phyloP scores from a whole-genome alignment of 1,140 invertebrate species.

The Adelges cooleyi region DNA sequence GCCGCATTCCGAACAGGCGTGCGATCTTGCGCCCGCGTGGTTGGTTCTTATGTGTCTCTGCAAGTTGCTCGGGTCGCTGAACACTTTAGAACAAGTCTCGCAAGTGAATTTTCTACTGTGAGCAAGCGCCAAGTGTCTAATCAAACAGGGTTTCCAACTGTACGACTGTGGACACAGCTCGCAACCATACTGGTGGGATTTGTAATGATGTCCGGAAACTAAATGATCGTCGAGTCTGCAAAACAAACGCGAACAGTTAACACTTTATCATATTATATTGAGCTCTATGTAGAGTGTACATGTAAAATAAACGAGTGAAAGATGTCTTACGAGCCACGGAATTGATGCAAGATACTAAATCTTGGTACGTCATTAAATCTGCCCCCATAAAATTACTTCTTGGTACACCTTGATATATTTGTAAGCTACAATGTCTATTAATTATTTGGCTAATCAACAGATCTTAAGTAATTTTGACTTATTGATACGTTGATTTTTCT shows the following conservation, averaged over 20 bases:
- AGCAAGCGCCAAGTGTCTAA: constrained; percentile 66
- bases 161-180: constrained; percentile 73
- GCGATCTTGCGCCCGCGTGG: constrained; percentile 82
- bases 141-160: constrained; percentile 65
- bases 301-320: no score
- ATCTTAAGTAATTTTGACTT: no score
- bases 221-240: constrained; percentile 70
- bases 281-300: no score
- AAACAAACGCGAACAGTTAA: no score
- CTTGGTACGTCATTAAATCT: no score
- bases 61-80: constrained; percentile 89
- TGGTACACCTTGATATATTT: no score
- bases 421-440: no score
- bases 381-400: no score
- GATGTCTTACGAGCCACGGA: not conserved
- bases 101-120: constrained; percentile 78
- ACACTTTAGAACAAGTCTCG: constrained; percentile 88
- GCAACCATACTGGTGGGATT: constrained; percentile 65
- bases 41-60: constrained; percentile 89
- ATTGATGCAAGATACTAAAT: no score
- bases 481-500: no score
- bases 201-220: constrained; percentile 60
- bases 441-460: no score
- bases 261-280: no score
- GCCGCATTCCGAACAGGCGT: constrained; percentile 94